phyloP scores from a whole-genome alignment of 2,888 invertebrate species.

The Epirrhoe tristata region DNA sequence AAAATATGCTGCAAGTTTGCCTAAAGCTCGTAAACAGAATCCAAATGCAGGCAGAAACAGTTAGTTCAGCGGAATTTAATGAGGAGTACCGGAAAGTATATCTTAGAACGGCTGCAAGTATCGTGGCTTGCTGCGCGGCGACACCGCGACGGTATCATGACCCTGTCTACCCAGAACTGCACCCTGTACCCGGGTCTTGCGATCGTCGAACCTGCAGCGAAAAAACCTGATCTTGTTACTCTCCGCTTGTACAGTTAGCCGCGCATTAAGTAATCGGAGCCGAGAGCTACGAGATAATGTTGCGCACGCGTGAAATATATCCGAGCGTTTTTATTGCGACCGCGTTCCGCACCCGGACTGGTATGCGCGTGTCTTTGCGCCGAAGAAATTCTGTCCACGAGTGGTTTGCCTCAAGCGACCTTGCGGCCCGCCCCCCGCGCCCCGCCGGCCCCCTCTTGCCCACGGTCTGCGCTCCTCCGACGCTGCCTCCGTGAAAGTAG shows the following conservation, averaged over 20 bases:
- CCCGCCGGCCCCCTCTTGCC: conserved; percentile 42
- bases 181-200: conserved; percentile 62
- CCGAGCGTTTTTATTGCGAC: conserved; percentile 81
- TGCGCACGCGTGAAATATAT: conserved; percentile 85
- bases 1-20: neutral
- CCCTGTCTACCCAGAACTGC: conserved; percentile 52
- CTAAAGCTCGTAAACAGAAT: conserved; percentile 4
- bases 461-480: conserved; percentile 52
- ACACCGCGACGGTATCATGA: conserved; percentile 36
- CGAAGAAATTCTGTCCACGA: conserved; percentile 81
- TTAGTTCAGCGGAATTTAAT: conserved; percentile 15
- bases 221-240: conserved; percentile 82
- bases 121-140: conserved; percentile 22
- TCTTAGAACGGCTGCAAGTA: conserved; percentile 19
- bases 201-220: conserved; percentile 77
- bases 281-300: conserved; percentile 82
- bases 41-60: conserved; percentile 8
- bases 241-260: conserved; percentile 79
- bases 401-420: conserved; percentile 85
- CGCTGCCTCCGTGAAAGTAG: conserved; percentile 78
- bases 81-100: conserved; percentile 16
- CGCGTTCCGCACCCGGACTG: conserved; percentile 76
- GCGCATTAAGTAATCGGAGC: conserved; percentile 83
- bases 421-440: conserved; percentile 63
- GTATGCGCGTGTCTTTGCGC: conserved; percentile 75